Evolutionary conservation across 2,797 vertebrate genomes (phyloP).

Genomic region (Cuculus canorus): DNA sequence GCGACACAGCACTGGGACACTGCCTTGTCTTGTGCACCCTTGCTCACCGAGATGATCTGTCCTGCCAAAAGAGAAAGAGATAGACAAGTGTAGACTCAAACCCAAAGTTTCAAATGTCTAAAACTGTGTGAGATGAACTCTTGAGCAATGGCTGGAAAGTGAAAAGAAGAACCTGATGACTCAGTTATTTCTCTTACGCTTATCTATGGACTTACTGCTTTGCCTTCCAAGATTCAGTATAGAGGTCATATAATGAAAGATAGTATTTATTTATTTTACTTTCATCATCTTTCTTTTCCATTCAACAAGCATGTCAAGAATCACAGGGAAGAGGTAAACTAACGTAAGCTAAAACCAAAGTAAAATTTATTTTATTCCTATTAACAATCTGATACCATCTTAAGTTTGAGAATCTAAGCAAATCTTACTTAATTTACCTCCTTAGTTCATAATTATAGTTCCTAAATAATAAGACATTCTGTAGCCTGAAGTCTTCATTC

Average conservation of each 20-base stretch:
- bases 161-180: not conserved
- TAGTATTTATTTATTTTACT: not conserved
- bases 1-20: too few species aligned
- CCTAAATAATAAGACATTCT: conserved; percentile 9
- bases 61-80: not conserved
- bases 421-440: not conserved
- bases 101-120: not conserved
- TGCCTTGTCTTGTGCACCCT: not conserved
- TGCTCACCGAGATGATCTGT: not conserved
- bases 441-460: conserved; percentile 43
- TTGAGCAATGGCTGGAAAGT: not conserved
- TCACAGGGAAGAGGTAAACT: not conserved
- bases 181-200: not conserved
- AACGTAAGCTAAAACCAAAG: conserved; percentile 1
- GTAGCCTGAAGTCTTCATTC: conserved; percentile 1
- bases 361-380: not conserved
- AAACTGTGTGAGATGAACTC: not conserved
- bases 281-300: not conserved
- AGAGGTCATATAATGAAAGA: not conserved
- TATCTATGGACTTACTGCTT: not conserved
- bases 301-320: not conserved
- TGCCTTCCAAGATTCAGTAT: not conserved
- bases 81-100: not conserved
- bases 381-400: not conserved
- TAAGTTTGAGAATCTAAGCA: not conserved